Evolutionary conservation across 2,888 invertebrate genomes (phyloP).

Genomic region (Neocrepidodera transversa): DNA sequence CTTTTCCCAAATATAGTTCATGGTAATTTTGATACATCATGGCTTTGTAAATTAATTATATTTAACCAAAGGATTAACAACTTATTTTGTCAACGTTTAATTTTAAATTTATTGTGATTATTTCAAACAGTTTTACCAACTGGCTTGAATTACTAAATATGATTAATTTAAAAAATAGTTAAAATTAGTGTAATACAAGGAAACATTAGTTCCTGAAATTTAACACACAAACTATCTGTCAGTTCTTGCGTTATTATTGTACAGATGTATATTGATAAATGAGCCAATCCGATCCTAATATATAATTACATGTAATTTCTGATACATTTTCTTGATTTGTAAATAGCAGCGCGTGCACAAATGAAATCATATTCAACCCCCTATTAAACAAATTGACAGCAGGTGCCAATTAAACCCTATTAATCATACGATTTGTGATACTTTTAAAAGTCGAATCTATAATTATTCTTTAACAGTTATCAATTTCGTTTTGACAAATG

Average conservation of each 20-base stretch:
- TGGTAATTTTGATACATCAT: conserved; percentile 5
- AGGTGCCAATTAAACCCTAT: conserved; percentile 45
- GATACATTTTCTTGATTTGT: conserved; percentile 27
- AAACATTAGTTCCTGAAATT: conserved; percentile 10
- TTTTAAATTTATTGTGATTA: no score
- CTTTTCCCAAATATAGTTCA: conserved; percentile 11
- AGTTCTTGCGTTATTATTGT: not conserved
- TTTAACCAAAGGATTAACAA: not conserved
- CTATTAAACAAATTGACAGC: conserved; percentile 38
- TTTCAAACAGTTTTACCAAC: not conserved
- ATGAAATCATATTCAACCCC: conserved; percentile 39
- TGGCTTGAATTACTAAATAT: not conserved
- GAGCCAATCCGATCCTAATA: not conserved
- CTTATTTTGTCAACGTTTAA: no score
- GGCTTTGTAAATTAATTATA: not conserved
- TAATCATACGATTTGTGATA: conserved; percentile 45
- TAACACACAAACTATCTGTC: conserved; percentile 1
- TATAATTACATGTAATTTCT: conserved; percentile 22
- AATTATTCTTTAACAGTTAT: conserved; percentile 32
- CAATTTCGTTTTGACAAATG: conserved; percentile 52
- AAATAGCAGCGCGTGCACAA: conserved; percentile 35
- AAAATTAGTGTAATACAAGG: conserved; percentile 1
- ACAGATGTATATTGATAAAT: conserved; percentile 23
- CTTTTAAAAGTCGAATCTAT: conserved; percentile 35
- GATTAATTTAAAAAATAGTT: not conserved